Evolutionary conservation across 2,113 vertebrate genomes (phyloP), one percentile per base, ranked within the genome.

Genomic region (Gallinago undulata): DNA sequence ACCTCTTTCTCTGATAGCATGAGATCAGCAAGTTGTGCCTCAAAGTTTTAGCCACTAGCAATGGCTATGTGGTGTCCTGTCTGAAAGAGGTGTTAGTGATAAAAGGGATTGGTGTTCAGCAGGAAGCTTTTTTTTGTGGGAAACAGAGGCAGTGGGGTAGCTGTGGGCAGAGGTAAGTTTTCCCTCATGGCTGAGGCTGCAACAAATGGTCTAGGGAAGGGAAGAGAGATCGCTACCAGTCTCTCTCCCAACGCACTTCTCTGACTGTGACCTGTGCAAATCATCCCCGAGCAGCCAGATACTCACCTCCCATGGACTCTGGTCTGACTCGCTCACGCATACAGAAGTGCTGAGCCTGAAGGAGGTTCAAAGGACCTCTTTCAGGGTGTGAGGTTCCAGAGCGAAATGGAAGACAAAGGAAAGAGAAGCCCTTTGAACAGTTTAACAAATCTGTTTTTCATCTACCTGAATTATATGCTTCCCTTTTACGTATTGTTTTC

Each of bases 51-150:
- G 16, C 5, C 12, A 5, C 70, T 68, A 48, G 25, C 35, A 82
- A 11, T 0, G 0, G 28, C 22, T 14, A 4, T 10, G 8, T 19
- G 21, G 11, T 33, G 19, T 43, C 23, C 23, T 67, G 10, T 17
- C 22, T 91, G 66, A 81, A 86, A 72, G 8, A 77, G 3, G 7
- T 19, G 12, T 50, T 33, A 81, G 10, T 5, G 6, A 28, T 30
- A 73, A 47, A 77, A 89, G 24, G 31, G 31, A 69, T 28, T 43
- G 27, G 9, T 45, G 13, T 50, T 43, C 33, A 68, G 6, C 0
- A 4, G 22, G 7, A 18, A 56, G 28, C 7, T 68, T 73, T n/a
- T 7, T 7, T 56, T 50, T 51, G 28, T 35, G 30, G 30, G 31
- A 67, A 2, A 67, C 11, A 3, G 33, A 12, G 13, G 30, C 19